phyloP scores from a whole-genome alignment of 2,113 vertebrate species.

The Trinectes maculatus region DNA sequence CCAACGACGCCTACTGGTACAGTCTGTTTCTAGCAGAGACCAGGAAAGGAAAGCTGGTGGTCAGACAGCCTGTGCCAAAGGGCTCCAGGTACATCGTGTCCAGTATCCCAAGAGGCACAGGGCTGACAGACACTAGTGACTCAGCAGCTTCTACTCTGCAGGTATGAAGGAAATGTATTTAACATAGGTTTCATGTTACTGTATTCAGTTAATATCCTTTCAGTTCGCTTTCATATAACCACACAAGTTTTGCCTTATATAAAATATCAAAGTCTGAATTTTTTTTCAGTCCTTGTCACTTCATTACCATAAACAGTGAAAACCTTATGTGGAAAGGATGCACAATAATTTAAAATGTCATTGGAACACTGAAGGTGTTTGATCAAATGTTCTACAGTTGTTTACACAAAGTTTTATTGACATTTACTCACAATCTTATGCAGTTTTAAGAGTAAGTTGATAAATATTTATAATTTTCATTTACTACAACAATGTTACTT shows the following conservation, averaged over 20 bases:
- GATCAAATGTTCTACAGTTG: too few relatives aligned
- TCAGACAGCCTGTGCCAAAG: slow-evolving; percentile 75
- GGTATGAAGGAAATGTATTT: slow-evolving; percentile 1
- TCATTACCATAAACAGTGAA: background rate
- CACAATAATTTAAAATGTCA: too few relatives aligned
- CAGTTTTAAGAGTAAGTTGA: accelerated
- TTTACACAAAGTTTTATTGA: too few relatives aligned
- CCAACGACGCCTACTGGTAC: slow-evolving; percentile 79
- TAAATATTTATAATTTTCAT: background rate
- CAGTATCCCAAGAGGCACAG: slow-evolving; percentile 75
- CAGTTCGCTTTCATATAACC: background rate
- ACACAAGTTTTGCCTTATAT: background rate
- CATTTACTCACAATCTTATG: accelerated
- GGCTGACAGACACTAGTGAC: slow-evolving; percentile 63
- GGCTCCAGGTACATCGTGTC: slow-evolving; percentile 78
- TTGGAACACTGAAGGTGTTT: too few relatives aligned
- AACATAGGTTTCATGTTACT: background rate
- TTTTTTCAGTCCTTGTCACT: background rate
- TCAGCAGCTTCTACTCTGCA: slow-evolving; percentile 70
- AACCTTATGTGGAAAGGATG: too few relatives aligned
- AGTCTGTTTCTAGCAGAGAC: slow-evolving; percentile 78
- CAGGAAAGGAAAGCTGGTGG: slow-evolving; percentile 76
- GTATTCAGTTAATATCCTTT: background rate
- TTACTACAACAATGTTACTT: background rate
- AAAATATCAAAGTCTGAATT: background rate